Evolutionary conservation across 2,888 invertebrate genomes (phyloP).

Genomic region (Enchytraeus crypticus): DNA sequence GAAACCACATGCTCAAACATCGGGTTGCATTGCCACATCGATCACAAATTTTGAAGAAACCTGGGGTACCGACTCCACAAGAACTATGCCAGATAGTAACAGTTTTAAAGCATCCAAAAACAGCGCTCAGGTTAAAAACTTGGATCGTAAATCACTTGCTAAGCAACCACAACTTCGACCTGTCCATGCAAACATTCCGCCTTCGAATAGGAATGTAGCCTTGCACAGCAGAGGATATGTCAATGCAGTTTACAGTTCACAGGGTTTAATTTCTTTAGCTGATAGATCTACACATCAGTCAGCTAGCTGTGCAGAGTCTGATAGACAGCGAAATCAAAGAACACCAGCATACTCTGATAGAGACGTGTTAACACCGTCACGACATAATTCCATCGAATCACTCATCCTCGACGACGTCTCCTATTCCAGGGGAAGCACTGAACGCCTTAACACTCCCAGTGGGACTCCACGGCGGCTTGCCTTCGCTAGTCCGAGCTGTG

Average conservation of each 20-base stretch:
- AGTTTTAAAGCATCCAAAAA: background rate
- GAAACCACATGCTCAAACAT: background rate
- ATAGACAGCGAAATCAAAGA: background rate
- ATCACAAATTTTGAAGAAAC: background rate
- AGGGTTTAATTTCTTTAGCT: too few relatives aligned
- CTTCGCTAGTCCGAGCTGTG: slow-evolving; percentile 16
- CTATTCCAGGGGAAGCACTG: slow-evolving; percentile 1
- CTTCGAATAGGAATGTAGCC: too few relatives aligned
- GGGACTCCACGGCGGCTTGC: slow-evolving; percentile 1
- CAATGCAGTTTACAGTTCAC: background rate
- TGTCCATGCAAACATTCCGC: too few relatives aligned
- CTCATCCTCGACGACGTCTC: background rate
- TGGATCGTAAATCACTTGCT: background rate
- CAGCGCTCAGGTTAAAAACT: background rate
- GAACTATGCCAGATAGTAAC: background rate
- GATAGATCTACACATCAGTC: background rate
- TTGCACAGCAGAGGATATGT: background rate
- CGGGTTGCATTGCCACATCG: background rate
- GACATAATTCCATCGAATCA: slow-evolving; percentile 3
- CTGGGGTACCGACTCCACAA: background rate
- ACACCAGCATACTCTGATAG: background rate
- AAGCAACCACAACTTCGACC: too few relatives aligned
- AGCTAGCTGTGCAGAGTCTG: background rate
- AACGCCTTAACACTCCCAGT: slow-evolving; percentile 5
- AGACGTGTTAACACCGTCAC: background rate